phyloP scores from a whole-genome alignment of 2,113 vertebrate genomes.

The Urocolius indicus region DNA sequence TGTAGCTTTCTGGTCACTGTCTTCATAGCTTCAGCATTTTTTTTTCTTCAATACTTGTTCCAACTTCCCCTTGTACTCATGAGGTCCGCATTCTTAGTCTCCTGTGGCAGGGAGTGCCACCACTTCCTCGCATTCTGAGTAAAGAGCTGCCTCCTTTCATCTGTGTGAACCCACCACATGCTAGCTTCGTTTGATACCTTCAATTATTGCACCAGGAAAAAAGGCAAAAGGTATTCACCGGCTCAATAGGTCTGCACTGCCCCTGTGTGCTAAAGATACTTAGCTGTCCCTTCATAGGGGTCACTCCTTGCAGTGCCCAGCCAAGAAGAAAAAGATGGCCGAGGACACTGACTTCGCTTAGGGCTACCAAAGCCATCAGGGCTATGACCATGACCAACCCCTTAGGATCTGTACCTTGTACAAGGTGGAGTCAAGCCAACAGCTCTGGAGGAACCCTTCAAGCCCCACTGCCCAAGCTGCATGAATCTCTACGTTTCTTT shows the following conservation, averaged over 20 bases:
- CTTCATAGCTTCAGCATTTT: neutral
- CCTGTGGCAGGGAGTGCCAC: neutral
- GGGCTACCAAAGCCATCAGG: neutral
- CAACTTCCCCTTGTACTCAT: neutral
- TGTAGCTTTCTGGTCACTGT: neutral
- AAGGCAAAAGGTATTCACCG: neutral
- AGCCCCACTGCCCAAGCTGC: neutral
- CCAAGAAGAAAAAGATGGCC: neutral
- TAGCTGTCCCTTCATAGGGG: neutral
- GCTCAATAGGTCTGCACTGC: neutral
- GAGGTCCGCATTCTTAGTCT: neutral
- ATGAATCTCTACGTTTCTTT: neutral
- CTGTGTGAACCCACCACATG: neutral
- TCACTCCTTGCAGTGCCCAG: neutral
- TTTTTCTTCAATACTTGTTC: neutral
- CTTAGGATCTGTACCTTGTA: neutral
- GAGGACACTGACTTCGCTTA: neutral
- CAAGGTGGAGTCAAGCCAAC: neutral
- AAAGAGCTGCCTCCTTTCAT: neutral
- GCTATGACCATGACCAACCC: neutral
- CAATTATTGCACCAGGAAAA: neutral
- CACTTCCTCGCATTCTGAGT: neutral
- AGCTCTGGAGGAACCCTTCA: neutral
- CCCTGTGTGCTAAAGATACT: accelerated
- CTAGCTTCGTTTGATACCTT: neutral